Percentiles rank a stretch among this genome's conserved stretches.
Conservation (phyloP, 2,888 invertebrate species). For the Cistogaster globosa region DNA sequence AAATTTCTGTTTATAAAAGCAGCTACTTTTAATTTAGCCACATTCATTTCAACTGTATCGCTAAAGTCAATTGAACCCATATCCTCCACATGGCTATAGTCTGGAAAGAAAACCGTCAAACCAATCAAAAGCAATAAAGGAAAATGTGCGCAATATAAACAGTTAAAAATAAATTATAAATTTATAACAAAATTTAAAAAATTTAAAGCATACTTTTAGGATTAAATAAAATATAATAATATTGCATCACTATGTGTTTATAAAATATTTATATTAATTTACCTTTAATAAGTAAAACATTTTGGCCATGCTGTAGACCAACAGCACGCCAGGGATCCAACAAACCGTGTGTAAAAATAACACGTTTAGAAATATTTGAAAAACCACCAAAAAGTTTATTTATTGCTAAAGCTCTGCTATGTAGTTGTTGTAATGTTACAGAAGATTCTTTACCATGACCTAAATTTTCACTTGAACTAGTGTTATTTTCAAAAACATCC, state of each 20-base stretch:
- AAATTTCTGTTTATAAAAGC: conserved; percentile 75
- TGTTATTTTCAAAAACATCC: conserved; percentile 74
- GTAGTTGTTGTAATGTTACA: conserved; percentile 47
- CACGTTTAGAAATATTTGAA: conserved; percentile 78
- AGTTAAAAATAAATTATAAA: not conserved
- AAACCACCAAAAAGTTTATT: conserved; percentile 84
- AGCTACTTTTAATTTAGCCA: conserved; percentile 78
- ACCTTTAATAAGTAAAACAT: conserved; percentile 77
- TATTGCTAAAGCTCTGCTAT: conserved; percentile 76
- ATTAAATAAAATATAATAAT: not conserved
- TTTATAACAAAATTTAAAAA: conserved; percentile 9
- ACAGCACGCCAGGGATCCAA: conserved; percentile 85
- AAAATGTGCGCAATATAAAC: not conserved
- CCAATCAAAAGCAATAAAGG: not conserved
- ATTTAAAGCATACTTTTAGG: conserved; percentile 27
- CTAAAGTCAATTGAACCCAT: conserved; percentile 76
- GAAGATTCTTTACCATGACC: conserved; percentile 63
- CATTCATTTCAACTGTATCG: conserved; percentile 78
- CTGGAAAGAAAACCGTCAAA: conserved; percentile 68
- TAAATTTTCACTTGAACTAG: conserved; percentile 11
- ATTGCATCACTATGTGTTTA: not conserved
- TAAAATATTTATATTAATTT: not conserved
- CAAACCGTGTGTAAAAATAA: conserved; percentile 85
- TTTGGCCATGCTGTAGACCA: conserved; percentile 80
- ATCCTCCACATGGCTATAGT: conserved; percentile 79